Evolutionary conservation across 1,140 invertebrate species (phyloP), one percentile per base, ranked within the genome.

Genomic region (Drosophila watanabei): DNA sequence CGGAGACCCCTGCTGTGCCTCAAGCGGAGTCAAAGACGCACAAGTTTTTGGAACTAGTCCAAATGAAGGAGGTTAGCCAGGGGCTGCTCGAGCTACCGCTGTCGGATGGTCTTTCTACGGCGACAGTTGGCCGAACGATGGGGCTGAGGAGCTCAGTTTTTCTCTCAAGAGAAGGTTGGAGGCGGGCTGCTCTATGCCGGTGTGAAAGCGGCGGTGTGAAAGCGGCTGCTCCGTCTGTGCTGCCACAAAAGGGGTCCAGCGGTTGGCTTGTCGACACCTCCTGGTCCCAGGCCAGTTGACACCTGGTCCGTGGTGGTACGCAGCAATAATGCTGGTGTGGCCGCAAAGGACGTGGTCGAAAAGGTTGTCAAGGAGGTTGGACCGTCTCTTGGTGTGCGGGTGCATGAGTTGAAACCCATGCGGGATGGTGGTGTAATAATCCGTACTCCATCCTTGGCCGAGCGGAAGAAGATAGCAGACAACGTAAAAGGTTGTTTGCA

Each of bases 281-380:
- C 28, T 4, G 48, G 14, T 13, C 13, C 20, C 3, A 28, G 30
- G 28, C 60, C 54, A 37, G 54, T 58, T n/a, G 49, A 64, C 18
- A 64, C 69, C 20, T 72, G 61, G 69, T 58, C 61, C 14, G n/a
- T 58, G 5, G 52, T 73, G 4, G 61, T 64, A 5, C 61, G 61
- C 20, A 63, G 69, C 49, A 60, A 60, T 4, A 51, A 49, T 43
- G 43, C 54, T 11, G 54, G 11, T 1, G 13, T 16, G 5, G 30
- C 24, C 9, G 39, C 46, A 4, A 30, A 32, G 16, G 49, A 52
- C 49, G 49, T 52, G 49, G 28, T n/a, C 1, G 30, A 52, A 5
- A 52, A 16, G 14, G 37, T 39, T 5, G 13, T 39, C 6, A 32
- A n/a, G 16, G 28, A 56, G 52, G 61, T 64, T 13, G 68, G 54